Evolutionary conservation across 2,888 invertebrate species (phyloP).

Genomic region (Eilema depressum): DNA sequence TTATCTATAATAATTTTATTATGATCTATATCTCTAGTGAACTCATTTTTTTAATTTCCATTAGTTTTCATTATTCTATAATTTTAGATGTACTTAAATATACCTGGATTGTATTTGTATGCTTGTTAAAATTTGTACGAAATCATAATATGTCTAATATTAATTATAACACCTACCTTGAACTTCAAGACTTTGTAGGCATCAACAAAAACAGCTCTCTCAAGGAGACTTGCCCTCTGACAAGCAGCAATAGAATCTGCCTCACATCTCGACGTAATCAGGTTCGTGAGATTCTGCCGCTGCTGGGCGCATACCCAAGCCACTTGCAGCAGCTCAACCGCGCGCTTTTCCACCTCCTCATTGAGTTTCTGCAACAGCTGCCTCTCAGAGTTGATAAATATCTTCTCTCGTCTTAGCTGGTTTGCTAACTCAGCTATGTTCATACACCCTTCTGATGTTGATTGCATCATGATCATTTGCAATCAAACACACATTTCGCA

Average conservation of each 20-base stretch:
- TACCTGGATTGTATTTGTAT: not conserved
- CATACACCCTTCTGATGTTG: constrained; percentile 81
- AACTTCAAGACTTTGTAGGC: constrained; percentile 94
- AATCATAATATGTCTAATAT: not conserved
- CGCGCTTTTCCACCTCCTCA: constrained; percentile 89
- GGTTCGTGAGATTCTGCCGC: constrained; percentile 91
- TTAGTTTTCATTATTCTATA: not conserved
- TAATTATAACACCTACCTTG: constrained; percentile 90
- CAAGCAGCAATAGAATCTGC: constrained; percentile 92
- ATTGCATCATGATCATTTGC: constrained; percentile 78
- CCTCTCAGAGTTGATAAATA: constrained; percentile 95
- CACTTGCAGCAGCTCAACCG: constrained; percentile 88
- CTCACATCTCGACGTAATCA: constrained; percentile 92
- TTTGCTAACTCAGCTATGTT: constrained; percentile 83
- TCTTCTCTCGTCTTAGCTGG: constrained; percentile 93
- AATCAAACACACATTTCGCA: constrained; percentile 60
- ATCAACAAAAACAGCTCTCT: constrained; percentile 90
- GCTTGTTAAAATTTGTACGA: not conserved
- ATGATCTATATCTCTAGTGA: too few species aligned
- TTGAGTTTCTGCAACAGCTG: constrained; percentile 92
- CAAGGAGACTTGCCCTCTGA: constrained; percentile 85
- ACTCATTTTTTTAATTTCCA: not conserved
- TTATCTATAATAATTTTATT: too few species aligned
- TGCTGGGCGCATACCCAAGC: constrained; percentile 97
- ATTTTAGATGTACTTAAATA: not conserved